Evolutionary conservation across 2,888 invertebrate species (phyloP), one percentile per base, ranked within the genome.

Genomic region (Nycteola revayana): DNA sequence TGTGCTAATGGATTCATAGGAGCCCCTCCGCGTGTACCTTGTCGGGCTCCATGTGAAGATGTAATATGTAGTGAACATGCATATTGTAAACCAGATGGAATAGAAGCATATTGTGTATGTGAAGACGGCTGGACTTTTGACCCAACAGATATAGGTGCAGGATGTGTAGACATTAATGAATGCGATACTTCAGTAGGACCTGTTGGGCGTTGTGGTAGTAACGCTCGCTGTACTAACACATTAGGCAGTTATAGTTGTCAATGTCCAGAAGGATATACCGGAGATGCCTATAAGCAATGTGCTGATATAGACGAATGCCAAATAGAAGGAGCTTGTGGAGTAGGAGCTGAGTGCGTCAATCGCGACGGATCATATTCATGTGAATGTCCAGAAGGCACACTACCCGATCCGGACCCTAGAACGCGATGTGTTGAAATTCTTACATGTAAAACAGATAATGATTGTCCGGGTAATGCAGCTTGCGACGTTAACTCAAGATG

Each of bases 91-190:
- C 94, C 95, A 0, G 95, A 96, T 58, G 96, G 95, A 18, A 91
- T 92, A 39, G 96, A 97, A 76, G 97, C 96, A 0, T 96, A 95
- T 60, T 98, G 97, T 61, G 94, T 97, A 28, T 97, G 97, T 68
- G 96, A 97, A 70, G 95, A 96, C 39, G 97, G 97, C 1, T 97
- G 96, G 96, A 96, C 96, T 0, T 97, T 95, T 68, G 94, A 97
- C 79, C 97, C 97, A 0, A 93, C 91, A 35, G 95, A 97, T 65
- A 95, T 97, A 49, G 92, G 94, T 3, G 96, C 96, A 25, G 97
- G 97, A 38, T 97, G 97, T 69, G 91, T 96, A 40, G 98, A 98
- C 80, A 93, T 98, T 48, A 92, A 98, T 73, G 98, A 98, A 85
- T 98, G 98, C 69, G 95, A 96, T 65, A 79, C 90, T 31, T 80